Conservation (phyloP, 1,140 invertebrate species). For the Vollenhovia emeryi region DNA sequence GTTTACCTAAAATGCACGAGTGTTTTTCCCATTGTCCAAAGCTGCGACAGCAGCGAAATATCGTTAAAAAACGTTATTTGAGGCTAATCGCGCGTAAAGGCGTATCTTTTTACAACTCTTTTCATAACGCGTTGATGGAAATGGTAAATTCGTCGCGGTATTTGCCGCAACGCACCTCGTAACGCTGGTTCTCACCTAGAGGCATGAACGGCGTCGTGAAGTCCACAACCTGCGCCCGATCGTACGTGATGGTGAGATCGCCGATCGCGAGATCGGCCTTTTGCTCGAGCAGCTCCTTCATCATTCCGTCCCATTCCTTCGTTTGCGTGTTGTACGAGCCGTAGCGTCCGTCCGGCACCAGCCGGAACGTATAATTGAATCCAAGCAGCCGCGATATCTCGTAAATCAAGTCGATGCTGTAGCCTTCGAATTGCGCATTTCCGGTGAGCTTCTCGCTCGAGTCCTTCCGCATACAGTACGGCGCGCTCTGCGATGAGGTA, state of each 20-base stretch:
- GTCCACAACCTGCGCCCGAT: slow-evolving; percentile 95
- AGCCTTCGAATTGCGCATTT: slow-evolving; percentile 95
- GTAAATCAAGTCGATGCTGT: slow-evolving; percentile 94
- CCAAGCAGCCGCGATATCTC: slow-evolving; percentile 95
- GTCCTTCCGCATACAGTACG: slow-evolving; percentile 96
- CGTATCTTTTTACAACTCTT: neutral
- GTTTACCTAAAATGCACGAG: neutral
- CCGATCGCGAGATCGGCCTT: slow-evolving; percentile 96
- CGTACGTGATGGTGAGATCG: slow-evolving; percentile 97
- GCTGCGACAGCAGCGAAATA: neutral
- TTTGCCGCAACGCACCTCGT: neutral
- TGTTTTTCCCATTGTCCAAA: neutral
- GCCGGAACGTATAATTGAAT: slow-evolving; percentile 95
- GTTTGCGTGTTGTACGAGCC: slow-evolving; percentile 91
- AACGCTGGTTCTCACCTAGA: slow-evolving; percentile 86
- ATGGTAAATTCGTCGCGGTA: neutral
- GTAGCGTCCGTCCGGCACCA: slow-evolving; percentile 93
- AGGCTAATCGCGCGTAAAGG: neutral
- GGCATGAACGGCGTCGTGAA: slow-evolving; percentile 99
- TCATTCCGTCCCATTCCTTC: slow-evolving; percentile 97
- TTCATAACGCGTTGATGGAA: slow-evolving; percentile 10
- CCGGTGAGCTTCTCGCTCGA: slow-evolving; percentile 92
- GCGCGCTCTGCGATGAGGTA: slow-evolving; percentile 90
- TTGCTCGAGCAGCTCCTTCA: slow-evolving; percentile 95
- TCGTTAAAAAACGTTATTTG: neutral